Conservation (phyloP, 1,140 invertebrate species). For the Saxidomus purpurata region DNA sequence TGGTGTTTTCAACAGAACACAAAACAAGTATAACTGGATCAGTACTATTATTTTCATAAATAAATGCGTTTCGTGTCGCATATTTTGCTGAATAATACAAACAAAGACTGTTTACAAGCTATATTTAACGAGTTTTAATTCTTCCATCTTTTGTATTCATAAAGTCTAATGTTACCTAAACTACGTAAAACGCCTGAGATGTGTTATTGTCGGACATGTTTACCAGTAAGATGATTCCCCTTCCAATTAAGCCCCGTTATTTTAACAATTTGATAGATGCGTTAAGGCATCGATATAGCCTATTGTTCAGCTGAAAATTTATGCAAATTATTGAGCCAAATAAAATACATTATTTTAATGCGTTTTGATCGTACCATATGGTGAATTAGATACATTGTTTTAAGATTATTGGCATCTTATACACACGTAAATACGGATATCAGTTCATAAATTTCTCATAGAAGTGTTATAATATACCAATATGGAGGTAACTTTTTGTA, state of each 20-base stretch:
- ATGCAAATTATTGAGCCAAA: background rate
- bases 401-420: background rate
- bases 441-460: background rate
- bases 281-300: background rate
- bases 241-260: background rate
- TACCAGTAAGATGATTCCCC: background rate
- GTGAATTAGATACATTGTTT: background rate
- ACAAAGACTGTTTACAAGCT: background rate
- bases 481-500: background rate
- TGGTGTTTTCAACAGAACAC: too few relatives aligned
- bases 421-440: background rate
- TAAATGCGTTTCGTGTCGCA: too few relatives aligned
- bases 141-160: background rate
- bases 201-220: background rate
- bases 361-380: background rate
- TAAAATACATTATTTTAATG: background rate
- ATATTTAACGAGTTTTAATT: background rate
- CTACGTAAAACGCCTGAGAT: background rate
- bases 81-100: background rate
- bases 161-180: background rate
- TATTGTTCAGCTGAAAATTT: background rate
- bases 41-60: too few relatives aligned
- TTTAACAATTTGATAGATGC: background rate
- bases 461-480: background rate
- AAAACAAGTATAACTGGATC: too few relatives aligned